These are phyloP conservation scores for Apostichopus japonicus DNA, from an alignment of 35 echinoderm and acorn worm genomes.

Conservation along the genomic window DNA sequence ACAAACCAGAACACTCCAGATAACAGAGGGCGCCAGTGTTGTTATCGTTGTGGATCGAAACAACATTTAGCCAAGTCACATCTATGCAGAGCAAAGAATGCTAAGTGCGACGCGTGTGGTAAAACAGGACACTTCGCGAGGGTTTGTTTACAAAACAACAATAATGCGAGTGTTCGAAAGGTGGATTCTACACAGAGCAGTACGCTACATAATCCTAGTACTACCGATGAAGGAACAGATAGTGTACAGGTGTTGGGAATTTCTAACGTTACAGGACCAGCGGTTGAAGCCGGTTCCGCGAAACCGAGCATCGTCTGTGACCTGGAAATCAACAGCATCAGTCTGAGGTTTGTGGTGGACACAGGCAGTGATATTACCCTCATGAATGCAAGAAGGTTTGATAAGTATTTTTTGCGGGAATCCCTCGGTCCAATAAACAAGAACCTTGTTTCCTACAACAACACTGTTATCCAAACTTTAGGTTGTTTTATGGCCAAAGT, in stretches of 20 bases:
- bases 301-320: constrained; percentile 19
- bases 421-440: not conserved
- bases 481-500: constrained; percentile 26
- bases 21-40: constrained; percentile 24
- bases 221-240: not conserved
- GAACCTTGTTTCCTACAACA: constrained; percentile 17
- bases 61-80: constrained; percentile 49
- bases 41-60: constrained; percentile 43
- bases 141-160: constrained; percentile 46
- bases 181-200: not conserved
- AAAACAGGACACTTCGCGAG: constrained; percentile 65
- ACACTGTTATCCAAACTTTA: not conserved
- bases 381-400: constrained; percentile 24
- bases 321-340: constrained; percentile 24
- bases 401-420: constrained; percentile 64
- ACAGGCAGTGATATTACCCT: constrained; percentile 61
- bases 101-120: constrained; percentile 42
- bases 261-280: not conserved
- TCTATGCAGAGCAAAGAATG: constrained; percentile 35
- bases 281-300: no score
- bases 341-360: constrained; percentile 58
- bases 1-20: not conserved
- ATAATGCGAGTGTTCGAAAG: not conserved
- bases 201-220: not conserved
- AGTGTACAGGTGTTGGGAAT: constrained; percentile 2